Base-by-base conservation (phyloP, 2,113 vertebrate species). In the Gulo gulo region DNA sequence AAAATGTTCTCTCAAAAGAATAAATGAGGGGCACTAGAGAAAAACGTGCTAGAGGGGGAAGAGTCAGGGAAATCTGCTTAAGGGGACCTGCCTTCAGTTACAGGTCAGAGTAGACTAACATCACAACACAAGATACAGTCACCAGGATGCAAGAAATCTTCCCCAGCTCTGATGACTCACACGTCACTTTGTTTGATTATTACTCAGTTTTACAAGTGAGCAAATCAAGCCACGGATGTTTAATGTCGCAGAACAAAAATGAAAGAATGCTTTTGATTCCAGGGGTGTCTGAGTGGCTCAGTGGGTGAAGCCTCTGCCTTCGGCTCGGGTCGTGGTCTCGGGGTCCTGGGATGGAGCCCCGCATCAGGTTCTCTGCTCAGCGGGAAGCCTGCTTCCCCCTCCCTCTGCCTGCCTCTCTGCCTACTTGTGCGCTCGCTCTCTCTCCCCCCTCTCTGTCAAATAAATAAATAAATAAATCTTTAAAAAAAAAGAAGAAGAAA, bases 121-220 rank as follows among this genome's bases (percentile, higher is more conserved):
- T 26, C 52, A 34, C 1, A 47, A 14, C 4, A 31, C 12, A 61
- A 76, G 4, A 14, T 12, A 21, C 10, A 52, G 73, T 10, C 6
- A 2, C 15, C 50, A 23, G 39, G 3, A 36, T 3, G 13, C 20
- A n/a, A 13, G 23, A 20, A 57, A 34, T 18, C 3, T 0, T 12
- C 18, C 9, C 15, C 21, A 9, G 6, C 1, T 34, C 20, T 47
- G 20, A 71, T 3, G 50, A 61, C 4, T 50, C 61, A 34, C 16
- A n/a, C 15, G 20, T 71, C 10, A 0, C 52, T 55, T 65, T 31
- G 0, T 29, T 8, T 76, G n/a, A 26, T 24, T 23, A 26, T 45
- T 63, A 52, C 10, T 59, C 31, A 5, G 2, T 67, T 69, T 36
- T n/a, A 6, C n/a, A 16, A 79, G 29, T 20, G 57, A 63, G n/a